phyloP scores from a whole-genome alignment of 2,113 vertebrate genomes.

The Brachyistius frenatus region DNA sequence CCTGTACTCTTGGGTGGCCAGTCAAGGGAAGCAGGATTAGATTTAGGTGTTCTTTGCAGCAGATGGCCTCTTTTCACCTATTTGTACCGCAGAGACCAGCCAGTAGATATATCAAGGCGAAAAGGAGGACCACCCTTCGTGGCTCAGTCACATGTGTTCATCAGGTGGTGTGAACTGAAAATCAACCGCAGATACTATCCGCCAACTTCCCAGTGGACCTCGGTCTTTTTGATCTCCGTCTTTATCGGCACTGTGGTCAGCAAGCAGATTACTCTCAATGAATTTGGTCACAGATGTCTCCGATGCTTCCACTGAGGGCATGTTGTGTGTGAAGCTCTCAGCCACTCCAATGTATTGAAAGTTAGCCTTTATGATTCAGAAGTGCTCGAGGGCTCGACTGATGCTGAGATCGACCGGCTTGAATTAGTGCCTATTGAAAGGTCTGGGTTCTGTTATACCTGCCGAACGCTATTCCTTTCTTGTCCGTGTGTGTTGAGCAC shows the following conservation, averaged over 20 bases:
- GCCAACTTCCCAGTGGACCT: slow-evolving; percentile 2
- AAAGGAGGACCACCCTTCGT: slow-evolving; percentile 61
- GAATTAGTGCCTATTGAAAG: slow-evolving; percentile 49
- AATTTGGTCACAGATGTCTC: slow-evolving; percentile 3
- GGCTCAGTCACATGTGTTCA: slow-evolving; percentile 33
- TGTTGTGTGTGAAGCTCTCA: background rate
- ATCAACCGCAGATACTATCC: slow-evolving; percentile 2
- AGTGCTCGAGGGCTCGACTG: slow-evolving; percentile 22
- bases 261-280: background rate
- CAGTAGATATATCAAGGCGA: slow-evolving; percentile 25
- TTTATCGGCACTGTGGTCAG: slow-evolving; percentile 35
- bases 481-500: background rate
- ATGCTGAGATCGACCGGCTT: slow-evolving; percentile 44
- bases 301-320: background rate
- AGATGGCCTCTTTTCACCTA: slow-evolving; percentile 29
- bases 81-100: slow-evolving; percentile 31
- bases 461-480: background rate
- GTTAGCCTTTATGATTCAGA: slow-evolving; percentile 51
- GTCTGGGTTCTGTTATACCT: slow-evolving; percentile 61
- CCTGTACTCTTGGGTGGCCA: slow-evolving; percentile 79
- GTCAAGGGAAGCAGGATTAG: slow-evolving; percentile 36
- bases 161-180: slow-evolving; percentile 41
- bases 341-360: background rate
- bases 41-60: slow-evolving; percentile 29
- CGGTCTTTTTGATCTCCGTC: slow-evolving; percentile 23